Evolutionary conservation across 2,888 invertebrate species (phyloP).

Genomic region (Uropetala carovei): DNA sequence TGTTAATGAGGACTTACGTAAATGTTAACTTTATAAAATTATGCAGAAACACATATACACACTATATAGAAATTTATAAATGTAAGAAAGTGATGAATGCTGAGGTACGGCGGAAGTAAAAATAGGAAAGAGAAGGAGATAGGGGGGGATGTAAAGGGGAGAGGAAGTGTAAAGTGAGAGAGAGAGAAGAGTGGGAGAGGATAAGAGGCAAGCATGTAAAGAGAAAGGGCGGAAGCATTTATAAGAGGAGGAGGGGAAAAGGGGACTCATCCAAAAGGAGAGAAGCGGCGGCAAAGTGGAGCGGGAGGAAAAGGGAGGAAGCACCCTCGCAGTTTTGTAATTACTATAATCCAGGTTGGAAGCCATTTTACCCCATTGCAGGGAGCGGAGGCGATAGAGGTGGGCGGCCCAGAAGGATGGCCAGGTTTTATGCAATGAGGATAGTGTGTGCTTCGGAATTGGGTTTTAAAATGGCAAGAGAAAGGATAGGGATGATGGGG

Average conservation of each 20-base stretch:
- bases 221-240: constrained; percentile 24
- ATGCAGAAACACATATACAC: not conserved
- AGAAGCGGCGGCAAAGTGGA: no score
- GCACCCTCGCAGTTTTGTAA: constrained; percentile 32
- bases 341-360: constrained; percentile 31
- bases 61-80: no score
- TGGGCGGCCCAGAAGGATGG: not conserved
- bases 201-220: not conserved
- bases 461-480: no score
- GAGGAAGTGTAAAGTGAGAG: not conserved
- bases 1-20: no score
- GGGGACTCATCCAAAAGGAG: not conserved
- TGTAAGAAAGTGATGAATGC: not conserved
- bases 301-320: not conserved
- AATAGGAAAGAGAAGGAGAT: not conserved
- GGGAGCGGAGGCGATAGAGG: not conserved
- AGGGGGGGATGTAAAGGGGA: not conserved
- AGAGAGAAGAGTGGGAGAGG: not conserved
- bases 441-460: no score
- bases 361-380: constrained; percentile 1
- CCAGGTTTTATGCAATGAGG: no score
- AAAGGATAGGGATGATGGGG: not conserved
- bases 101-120: no score
- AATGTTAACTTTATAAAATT: not conserved
- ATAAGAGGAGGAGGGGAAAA: not conserved